phyloP scores from a whole-genome alignment of 1,140 invertebrate genomes.

The Leptonema lineaticorne region DNA sequence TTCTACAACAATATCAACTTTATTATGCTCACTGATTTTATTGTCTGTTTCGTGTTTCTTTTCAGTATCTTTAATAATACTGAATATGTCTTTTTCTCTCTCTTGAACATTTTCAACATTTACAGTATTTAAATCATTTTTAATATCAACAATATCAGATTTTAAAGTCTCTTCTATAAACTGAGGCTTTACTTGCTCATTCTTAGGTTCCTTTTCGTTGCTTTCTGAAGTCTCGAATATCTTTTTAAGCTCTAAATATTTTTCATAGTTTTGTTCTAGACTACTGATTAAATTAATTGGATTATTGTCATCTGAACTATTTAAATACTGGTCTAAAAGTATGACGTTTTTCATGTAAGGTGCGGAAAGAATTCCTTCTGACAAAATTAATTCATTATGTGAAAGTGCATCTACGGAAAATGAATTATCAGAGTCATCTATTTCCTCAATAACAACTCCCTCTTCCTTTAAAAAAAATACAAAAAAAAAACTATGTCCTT shows the following conservation, averaged over 20 bases:
- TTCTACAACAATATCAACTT: no score
- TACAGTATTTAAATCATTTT: neutral
- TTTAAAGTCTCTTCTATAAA: neutral
- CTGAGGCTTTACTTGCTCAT: neutral
- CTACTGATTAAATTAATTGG: neutral
- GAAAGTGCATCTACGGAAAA: slow-evolving; percentile 48
- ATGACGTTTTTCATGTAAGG: slow-evolving; percentile 26
- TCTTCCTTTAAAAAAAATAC: slow-evolving; percentile 57
- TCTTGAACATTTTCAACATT: neutral
- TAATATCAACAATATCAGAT: neutral
- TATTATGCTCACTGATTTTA: neutral
- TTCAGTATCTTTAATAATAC: neutral
- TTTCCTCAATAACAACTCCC: slow-evolving; percentile 56
- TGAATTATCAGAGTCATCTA: slow-evolving; percentile 51
- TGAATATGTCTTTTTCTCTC: neutral
- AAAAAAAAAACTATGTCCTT: slow-evolving; percentile 25
- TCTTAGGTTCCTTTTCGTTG: slow-evolving; percentile 1
- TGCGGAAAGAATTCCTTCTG: slow-evolving; percentile 10
- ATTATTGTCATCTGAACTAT: slow-evolving; percentile 8
- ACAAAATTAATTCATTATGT: slow-evolving; percentile 9
- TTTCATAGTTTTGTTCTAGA: slow-evolving; percentile 24
- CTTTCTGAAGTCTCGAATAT: slow-evolving; percentile 26
- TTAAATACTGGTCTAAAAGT: slow-evolving; percentile 31
- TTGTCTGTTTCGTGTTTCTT: neutral
- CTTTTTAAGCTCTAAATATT: slow-evolving; percentile 36